Evolutionary conservation across 2,113 vertebrate genomes (phyloP), one percentile per base, ranked within the genome.

Genomic region (Silurus glanis): DNA sequence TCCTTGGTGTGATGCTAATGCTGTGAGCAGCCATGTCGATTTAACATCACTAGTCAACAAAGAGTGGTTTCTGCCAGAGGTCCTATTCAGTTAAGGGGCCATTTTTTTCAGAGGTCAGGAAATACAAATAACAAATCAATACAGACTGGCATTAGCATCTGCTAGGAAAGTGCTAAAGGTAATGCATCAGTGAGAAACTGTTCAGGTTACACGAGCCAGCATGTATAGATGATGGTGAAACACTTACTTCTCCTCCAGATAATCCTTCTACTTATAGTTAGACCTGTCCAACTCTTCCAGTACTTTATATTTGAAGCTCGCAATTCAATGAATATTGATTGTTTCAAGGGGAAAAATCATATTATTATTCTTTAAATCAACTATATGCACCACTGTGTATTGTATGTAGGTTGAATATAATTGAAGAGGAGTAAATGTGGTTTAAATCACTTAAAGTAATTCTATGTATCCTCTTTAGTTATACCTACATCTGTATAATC

Each of bases 231-330:
- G 62, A 47, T 61, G 21, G 16, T 74, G 47, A 74, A 49, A 17
- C 71, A 74, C 37, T 14, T 49, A 64, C 23, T 82, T 64, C 59
- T 51, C 80, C 51, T 47, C 61, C 59, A 82, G 51, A 21, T 64
- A 61, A 59, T 82, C 80, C 80, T 37, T 82, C 80, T 82, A 82
- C 37, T 51, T 37, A 45, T 19, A 49, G 21, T 5, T 82, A 62
- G 47, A 14, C 25, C 76, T 21, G 28, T 58, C 28, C 28, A n/a
- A 17, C 13, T 78, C 51, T 28, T 58, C 53, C 8, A 55, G 14
- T 47, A 49, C 4, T 16, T 74, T 47, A 74, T 74, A 5, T 59
- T 17, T 59, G 58, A 59, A 19, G 17, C 58, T 59, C 58, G 17
- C 16, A 59, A 59, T 59, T 6, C 16, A 59, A 59, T 1, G 6